Evolutionary conservation across 2,113 vertebrate genomes (phyloP).

Genomic region (Cynocephalus volans): DNA sequence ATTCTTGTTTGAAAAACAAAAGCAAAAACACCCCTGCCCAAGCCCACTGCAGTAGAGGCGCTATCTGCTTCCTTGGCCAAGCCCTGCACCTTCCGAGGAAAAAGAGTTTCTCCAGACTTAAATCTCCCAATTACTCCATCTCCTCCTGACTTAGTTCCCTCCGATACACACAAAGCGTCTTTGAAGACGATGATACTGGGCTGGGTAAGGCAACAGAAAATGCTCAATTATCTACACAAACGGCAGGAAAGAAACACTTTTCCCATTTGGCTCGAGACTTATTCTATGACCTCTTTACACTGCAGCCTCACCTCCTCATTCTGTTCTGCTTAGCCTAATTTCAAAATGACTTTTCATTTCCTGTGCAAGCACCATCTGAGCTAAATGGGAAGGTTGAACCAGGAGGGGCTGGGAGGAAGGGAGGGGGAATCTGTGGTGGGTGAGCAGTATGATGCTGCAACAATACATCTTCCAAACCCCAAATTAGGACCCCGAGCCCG

Average conservation of each 20-base stretch:
- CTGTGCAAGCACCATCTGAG: neutral
- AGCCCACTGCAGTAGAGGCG: neutral
- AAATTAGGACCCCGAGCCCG: neutral
- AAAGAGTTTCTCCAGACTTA: neutral
- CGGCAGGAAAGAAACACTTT: neutral
- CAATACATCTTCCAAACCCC: neutral
- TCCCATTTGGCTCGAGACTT: neutral
- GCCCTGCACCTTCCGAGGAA: neutral
- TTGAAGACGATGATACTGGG: conserved; percentile 39
- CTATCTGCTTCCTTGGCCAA: neutral
- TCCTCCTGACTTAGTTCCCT: neutral
- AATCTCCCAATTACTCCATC: conserved; percentile 11
- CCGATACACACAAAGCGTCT: neutral
- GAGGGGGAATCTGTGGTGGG: fast-evolving
- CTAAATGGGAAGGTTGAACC: fast-evolving
- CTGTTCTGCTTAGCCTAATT: neutral
- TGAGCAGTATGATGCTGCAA: fast-evolving
- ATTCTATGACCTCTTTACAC: neutral
- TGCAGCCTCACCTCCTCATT: neutral
- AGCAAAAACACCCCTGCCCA: neutral
- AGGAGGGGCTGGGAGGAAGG: too few relatives aligned
- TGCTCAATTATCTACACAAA: conserved; percentile 49
- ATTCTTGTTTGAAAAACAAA: neutral
- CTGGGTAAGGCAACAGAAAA: conserved; percentile 9
- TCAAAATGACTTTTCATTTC: conserved; percentile 1